Base-by-base conservation (phyloP, 2,888 invertebrate species). In the Cheilosia pagana region DNA sequence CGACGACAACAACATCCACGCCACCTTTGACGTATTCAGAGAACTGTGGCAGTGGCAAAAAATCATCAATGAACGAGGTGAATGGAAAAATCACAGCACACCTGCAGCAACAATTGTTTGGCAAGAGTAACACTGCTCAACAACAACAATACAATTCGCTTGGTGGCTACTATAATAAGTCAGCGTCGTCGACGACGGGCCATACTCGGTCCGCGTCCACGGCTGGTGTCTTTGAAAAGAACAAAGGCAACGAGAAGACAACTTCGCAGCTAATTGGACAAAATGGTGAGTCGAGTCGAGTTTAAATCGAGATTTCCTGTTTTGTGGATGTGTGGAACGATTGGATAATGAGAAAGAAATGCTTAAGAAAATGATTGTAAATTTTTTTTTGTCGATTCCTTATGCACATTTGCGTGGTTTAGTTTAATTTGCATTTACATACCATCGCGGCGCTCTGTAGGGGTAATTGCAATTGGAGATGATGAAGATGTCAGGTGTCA, bases 71-170 rank as follows among this genome's bases (percentile, higher is more conserved):
- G 71, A 81, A 62, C 60, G 81, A 81, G 60, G 62, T 81, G 68
- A 86, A 86, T 86, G 86, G 81, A 70, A 81, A 60, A 77, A 86
- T 77, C 63, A 88, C 88, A 39, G 86, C 87, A 48, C 88, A 88
- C 78, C 88, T 88, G 81, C 88, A 76, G 74, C 87, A 86, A 45
- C 76, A 87, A 87, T 71, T 75, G 78, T 85, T 76, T 43, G 71
- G 41, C 39, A 85, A 81, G 39, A 86, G 35, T 48, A 67, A 70
- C 68, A 81, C 52, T 50, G 41, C 31, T 14, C 85, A 75, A 14
- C 87, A 81, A 72, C 89, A 76, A 23, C 87, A 81, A 35, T 75
- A 83, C 62, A 78, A 63, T 70, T 70, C 78, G 10, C 74, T 78
- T 39, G 68, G 68, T 48, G 79, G 83, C 31, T 67, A 71, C 75